phyloP scores from a whole-genome alignment of 2,888 invertebrate species.

The Phorcus lineatus region DNA sequence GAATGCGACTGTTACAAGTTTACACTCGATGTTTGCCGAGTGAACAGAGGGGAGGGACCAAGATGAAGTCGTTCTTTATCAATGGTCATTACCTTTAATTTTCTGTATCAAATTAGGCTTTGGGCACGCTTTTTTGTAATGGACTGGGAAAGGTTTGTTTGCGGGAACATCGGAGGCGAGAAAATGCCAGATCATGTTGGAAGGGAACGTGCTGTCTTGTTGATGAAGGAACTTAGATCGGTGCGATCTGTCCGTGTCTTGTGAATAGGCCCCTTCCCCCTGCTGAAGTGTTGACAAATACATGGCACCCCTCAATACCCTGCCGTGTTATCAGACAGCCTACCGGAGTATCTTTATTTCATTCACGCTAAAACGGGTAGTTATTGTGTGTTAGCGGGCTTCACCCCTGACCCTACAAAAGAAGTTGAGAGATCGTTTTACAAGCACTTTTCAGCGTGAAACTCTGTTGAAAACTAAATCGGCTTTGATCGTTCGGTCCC shows the following conservation, averaged over 20 bases:
- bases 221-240: conserved; percentile 13
- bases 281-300: conserved; percentile 13
- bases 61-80: conserved; percentile 23
- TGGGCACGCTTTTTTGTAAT: conserved; percentile 17
- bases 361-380: conserved; percentile 17
- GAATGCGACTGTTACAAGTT: conserved; percentile 24
- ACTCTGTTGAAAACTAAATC: conserved; percentile 6
- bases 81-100: conserved; percentile 14
- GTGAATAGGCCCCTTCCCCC: neutral
- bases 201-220: neutral
- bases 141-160: neutral
- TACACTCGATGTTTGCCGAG: conserved; percentile 16
- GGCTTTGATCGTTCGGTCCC: neutral
- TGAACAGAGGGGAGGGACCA: conserved; percentile 1
- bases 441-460: conserved; percentile 7
- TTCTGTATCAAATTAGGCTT: neutral
- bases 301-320: neutral
- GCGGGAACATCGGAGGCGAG: neutral
- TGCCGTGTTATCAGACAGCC: neutral
- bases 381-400: neutral
- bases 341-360: neutral
- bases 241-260: conserved; percentile 10
- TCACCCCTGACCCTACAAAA: conserved; percentile 13
- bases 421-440: neutral
- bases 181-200: neutral